phyloP scores from a whole-genome alignment of 1,140 invertebrate genomes.

The Micrasema minimum region DNA sequence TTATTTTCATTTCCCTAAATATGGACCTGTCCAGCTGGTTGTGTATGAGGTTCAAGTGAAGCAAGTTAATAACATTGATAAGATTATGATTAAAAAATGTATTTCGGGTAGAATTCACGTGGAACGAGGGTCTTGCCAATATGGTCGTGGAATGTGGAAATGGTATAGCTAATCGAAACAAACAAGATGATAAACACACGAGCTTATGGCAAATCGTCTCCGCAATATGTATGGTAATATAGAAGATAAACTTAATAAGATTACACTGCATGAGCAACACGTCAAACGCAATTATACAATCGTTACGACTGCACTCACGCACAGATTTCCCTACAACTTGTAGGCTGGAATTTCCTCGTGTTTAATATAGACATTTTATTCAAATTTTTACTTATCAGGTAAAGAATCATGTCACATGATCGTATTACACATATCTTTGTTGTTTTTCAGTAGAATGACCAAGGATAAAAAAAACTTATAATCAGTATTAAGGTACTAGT shows the following conservation, averaged over 20 bases:
- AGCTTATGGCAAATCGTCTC: slow-evolving; percentile 25
- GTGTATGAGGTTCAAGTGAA: neutral
- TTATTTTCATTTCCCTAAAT: neutral
- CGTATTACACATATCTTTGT: too few relatives aligned
- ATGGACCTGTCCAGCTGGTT: too few relatives aligned
- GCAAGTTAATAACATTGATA: slow-evolving; percentile 14
- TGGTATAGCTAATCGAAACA: slow-evolving; percentile 29
- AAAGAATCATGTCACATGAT: too few relatives aligned
- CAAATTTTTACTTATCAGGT: too few relatives aligned
- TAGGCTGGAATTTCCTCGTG: too few relatives aligned
- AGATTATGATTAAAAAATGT: slow-evolving; percentile 15
- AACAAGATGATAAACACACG: slow-evolving; percentile 41
- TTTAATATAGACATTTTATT: too few relatives aligned
- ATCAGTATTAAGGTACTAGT: too few relatives aligned
- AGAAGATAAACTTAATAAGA: slow-evolving; percentile 33
- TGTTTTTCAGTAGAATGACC: too few relatives aligned
- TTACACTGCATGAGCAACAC: slow-evolving; percentile 31
- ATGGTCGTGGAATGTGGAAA: slow-evolving; percentile 39
- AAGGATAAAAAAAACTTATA: too few relatives aligned
- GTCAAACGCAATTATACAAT: slow-evolving; percentile 33
- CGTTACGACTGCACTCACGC: neutral
- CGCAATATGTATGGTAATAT: slow-evolving; percentile 31
- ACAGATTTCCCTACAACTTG: neutral
- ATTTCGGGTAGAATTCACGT: neutral
- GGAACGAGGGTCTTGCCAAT: neutral